A percentile compares a stretch with the other conserved stretches of the same genome.
These are phyloP conservation scores for Botia almorhae DNA, from an alignment of 2,797 vertebrate species.

Conservation along the genomic window DNA sequence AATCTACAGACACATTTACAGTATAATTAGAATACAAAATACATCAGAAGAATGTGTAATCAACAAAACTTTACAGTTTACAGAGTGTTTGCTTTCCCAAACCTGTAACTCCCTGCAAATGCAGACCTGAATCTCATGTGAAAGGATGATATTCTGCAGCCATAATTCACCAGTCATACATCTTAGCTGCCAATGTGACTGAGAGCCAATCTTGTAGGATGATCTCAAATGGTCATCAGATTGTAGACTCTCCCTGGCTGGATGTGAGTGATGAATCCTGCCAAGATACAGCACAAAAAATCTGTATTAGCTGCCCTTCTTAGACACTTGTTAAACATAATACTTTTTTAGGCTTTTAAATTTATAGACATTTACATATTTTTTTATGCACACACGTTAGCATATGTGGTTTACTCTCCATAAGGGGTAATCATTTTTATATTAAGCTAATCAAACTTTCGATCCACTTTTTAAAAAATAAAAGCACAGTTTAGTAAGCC, in stretches of 20 bases:
- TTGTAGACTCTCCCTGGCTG: constrained; percentile 39
- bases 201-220: constrained; percentile 5
- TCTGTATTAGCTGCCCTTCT: background rate
- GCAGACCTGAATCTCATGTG: background rate
- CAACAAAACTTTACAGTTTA: constrained; percentile 6
- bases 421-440: too few relatives aligned
- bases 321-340: background rate
- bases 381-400: too few relatives aligned
- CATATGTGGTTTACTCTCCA: too few relatives aligned
- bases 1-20: background rate
- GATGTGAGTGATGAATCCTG: constrained; percentile 8
- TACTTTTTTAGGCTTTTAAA: background rate
- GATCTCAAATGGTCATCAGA: constrained; percentile 34
- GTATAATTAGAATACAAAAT: background rate
- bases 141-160: background rate
- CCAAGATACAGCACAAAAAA: constrained; percentile 18
- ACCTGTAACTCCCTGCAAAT: constrained; percentile 3
- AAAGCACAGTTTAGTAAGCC: too few relatives aligned
- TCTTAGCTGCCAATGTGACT: constrained; percentile 2
- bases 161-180: constrained; percentile 6
- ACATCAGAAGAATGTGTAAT: background rate
- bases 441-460: too few relatives aligned
- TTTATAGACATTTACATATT: too few relatives aligned
- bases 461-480: too few relatives aligned
- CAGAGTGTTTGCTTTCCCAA: background rate